Evolutionary conservation across 2,797 vertebrate genomes (phyloP).

Genomic region (Fistularia commersonii): DNA sequence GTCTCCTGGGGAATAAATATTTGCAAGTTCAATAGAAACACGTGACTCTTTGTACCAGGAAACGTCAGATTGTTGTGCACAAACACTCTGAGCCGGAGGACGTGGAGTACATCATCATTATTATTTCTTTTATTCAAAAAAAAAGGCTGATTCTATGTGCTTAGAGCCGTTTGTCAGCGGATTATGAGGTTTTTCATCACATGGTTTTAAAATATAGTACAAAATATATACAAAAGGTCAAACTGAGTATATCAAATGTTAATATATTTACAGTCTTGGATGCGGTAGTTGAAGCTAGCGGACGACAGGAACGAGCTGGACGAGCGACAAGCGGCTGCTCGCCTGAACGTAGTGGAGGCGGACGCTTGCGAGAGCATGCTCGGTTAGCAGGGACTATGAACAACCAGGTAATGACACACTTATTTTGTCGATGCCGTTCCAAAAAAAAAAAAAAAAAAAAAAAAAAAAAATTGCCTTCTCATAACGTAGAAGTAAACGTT

Average conservation of each 20-base stretch:
- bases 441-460: no score
- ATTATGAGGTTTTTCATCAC: slow-evolving; percentile 40
- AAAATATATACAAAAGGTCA: slow-evolving; percentile 78
- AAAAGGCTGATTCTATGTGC: slow-evolving; percentile 46
- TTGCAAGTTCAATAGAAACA: slow-evolving; percentile 31
- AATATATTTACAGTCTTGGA: slow-evolving; percentile 67
- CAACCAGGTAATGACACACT: no score
- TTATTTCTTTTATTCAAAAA: background rate
- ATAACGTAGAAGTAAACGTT: background rate
- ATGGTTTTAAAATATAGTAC: slow-evolving; percentile 61
- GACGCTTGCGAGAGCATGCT: no score
- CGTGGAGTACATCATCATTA: slow-evolving; percentile 46
- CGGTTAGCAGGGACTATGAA: no score
- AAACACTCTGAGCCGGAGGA: slow-evolving; percentile 1
- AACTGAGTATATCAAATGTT: slow-evolving; percentile 67
- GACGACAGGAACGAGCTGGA: slow-evolving; percentile 20
- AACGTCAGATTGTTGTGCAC: no score
- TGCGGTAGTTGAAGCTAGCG: slow-evolving; percentile 46
- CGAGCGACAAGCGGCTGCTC: no score
- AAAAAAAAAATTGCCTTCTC: no score
- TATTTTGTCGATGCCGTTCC: no score
- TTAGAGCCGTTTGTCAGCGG: slow-evolving; percentile 42
- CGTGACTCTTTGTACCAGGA: background rate
- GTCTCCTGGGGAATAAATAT: slow-evolving; percentile 50
- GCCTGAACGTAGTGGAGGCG: no score